Conservation (phyloP, 2,888 invertebrate species). For the Rotaria magnacalcarata region DNA sequence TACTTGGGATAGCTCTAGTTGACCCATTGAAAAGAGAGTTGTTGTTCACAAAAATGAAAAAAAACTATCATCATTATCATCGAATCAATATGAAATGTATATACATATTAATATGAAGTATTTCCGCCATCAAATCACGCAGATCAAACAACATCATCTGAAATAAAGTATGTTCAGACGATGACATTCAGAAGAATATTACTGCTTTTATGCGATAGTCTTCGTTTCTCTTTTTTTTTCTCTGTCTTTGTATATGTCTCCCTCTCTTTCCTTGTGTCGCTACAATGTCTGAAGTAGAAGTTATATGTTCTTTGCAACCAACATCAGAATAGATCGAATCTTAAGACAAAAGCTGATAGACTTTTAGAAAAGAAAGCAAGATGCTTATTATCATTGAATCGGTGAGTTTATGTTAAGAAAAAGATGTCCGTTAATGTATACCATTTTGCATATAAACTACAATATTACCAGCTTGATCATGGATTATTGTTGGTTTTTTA, state of each 20-base stretch:
- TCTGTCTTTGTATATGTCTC: not conserved
- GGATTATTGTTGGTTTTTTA: not conserved
- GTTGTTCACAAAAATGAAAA: not conserved
- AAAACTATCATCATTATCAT: not conserved
- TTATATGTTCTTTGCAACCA: not conserved
- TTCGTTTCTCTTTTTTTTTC: not conserved
- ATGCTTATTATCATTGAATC: not conserved
- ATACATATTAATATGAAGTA: not conserved
- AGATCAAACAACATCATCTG: not conserved
- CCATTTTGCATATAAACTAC: not conserved
- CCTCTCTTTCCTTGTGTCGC: not conserved
- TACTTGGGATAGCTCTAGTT: not conserved
- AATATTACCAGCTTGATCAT: not conserved
- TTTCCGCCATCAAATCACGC: slow-evolving; percentile 3
- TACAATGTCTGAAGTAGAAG: not conserved
- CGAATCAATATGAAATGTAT: slow-evolving; percentile 9
- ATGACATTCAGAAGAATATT: not conserved
- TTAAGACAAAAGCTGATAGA: not conserved
- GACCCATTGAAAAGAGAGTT: not conserved
- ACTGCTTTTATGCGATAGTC: not conserved
- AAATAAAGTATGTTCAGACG: not conserved
- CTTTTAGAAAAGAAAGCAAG: not conserved
- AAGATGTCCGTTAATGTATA: not conserved
- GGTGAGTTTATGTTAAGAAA: not conserved
- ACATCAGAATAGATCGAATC: not conserved